These are phyloP conservation scores for Eueremaeus valkanovi DNA, from an alignment of 2,888 invertebrate genomes.

Conservation along the genomic window DNA sequence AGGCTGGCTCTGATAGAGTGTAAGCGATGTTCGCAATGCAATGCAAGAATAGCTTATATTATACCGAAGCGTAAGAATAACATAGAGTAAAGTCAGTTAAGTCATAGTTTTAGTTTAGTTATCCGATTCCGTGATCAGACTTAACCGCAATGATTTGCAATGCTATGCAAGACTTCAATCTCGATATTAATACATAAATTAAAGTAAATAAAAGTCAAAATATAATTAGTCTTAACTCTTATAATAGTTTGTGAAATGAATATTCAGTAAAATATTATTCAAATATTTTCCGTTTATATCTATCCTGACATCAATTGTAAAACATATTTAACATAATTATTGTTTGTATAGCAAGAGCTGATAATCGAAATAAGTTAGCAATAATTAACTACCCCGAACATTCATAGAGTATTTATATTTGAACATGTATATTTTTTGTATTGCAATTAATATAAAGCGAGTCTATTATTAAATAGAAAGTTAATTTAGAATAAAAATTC, in stretches of 20 bases:
- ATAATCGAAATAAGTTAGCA: too few species aligned
- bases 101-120: conserved; percentile 2
- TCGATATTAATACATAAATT: neutral
- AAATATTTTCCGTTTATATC: neutral
- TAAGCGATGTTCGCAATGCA: neutral
- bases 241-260: neutral
- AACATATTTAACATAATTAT: too few species aligned
- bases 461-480: neutral
- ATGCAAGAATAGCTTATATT: neutral
- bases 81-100: conserved; percentile 6
- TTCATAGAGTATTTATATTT: neutral
- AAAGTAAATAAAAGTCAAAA: neutral
- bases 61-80: too few species aligned
- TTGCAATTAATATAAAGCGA: neutral
- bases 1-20: neutral
- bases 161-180: neutral
- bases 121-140: neutral
- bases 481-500: neutral
- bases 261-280: neutral
- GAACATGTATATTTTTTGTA: neutral
- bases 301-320: too few species aligned
- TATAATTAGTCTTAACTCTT: neutral
- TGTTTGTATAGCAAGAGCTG: too few species aligned
- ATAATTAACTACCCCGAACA: too few species aligned
- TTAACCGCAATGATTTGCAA: neutral